Evolutionary conservation across 1,140 invertebrate genomes (phyloP).

Genomic region (Leptonema lineaticorne): DNA sequence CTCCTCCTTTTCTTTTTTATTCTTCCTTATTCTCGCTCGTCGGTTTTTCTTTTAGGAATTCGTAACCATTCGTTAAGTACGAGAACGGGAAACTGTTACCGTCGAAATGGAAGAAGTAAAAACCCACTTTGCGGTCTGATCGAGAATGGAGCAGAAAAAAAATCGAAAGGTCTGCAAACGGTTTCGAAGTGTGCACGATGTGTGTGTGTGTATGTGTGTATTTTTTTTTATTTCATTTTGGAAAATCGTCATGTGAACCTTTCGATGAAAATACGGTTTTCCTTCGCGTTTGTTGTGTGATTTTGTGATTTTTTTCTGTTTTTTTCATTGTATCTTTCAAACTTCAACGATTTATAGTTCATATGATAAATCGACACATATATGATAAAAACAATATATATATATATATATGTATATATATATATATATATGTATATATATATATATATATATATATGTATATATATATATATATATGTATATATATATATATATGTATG

Average conservation of each 20-base stretch:
- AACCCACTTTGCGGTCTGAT: background rate
- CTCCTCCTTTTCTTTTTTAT: background rate
- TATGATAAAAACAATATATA: no score
- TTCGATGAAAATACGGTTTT: background rate
- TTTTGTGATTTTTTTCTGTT: background rate
- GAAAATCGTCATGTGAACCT: background rate
- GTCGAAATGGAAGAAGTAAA: background rate
- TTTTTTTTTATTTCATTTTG: no score
- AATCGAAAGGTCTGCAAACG: no score
- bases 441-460: no score
- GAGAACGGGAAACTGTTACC: slow-evolving; percentile 13
- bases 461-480: no score
- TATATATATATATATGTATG: no score
- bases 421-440: background rate
- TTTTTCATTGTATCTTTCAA: background rate
- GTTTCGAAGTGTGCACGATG: background rate
- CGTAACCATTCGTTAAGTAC: slow-evolving; percentile 17
- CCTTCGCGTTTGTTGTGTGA: no score
- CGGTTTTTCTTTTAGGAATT: background rate
- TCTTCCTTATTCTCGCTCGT: background rate
- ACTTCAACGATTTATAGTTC: background rate
- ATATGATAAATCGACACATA: no score
- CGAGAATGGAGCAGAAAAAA: background rate
- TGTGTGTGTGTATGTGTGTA: no score
- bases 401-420: background rate